A percentile compares a stretch with the other conserved stretches of the same genome.
phyloP scores from a whole-genome alignment of 2,113 vertebrate species.

The Taurulus bubalis region DNA sequence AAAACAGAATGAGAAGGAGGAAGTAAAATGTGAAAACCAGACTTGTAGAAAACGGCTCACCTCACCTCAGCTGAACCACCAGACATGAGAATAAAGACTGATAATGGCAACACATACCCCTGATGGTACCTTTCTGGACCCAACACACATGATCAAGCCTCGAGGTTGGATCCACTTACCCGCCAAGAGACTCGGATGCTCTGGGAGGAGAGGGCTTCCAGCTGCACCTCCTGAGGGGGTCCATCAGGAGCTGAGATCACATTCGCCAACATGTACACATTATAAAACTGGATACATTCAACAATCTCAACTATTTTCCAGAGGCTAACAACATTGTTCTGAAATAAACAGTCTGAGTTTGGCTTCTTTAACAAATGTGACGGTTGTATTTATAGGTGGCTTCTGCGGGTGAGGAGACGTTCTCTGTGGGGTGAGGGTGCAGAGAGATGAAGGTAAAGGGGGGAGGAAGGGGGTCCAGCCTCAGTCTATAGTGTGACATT shows the following conservation, averaged over 20 bases:
- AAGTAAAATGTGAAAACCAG: neutral
- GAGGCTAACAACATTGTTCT: neutral
- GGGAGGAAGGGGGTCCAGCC: conserved; percentile 41
- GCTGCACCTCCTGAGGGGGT: conserved; percentile 96
- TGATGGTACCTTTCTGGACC: neutral
- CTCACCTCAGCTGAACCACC: neutral
- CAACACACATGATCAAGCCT: neutral
- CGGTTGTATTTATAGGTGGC: conserved; percentile 7
- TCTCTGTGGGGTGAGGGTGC: conserved; percentile 14
- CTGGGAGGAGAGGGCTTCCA: conserved; percentile 96
- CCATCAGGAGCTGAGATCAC: conserved; percentile 92
- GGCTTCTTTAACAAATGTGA: neutral
- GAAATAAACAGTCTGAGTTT: neutral
- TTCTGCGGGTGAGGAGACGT: conserved; percentile 10
- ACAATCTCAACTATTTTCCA: neutral
- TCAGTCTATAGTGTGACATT: conserved; percentile 73
- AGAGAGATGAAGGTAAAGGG: conserved; percentile 18
- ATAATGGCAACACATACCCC: neutral
- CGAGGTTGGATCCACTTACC: conserved; percentile 80
- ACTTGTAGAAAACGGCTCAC: neutral
- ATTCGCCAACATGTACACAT: conserved; percentile 23
- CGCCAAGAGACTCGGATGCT: conserved; percentile 98
- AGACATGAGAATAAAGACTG: neutral
- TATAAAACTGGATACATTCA: neutral
- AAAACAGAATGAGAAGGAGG: neutral